phyloP scores from a whole-genome alignment of 2,797 vertebrate species.

The Takifugu ocellatus region DNA sequence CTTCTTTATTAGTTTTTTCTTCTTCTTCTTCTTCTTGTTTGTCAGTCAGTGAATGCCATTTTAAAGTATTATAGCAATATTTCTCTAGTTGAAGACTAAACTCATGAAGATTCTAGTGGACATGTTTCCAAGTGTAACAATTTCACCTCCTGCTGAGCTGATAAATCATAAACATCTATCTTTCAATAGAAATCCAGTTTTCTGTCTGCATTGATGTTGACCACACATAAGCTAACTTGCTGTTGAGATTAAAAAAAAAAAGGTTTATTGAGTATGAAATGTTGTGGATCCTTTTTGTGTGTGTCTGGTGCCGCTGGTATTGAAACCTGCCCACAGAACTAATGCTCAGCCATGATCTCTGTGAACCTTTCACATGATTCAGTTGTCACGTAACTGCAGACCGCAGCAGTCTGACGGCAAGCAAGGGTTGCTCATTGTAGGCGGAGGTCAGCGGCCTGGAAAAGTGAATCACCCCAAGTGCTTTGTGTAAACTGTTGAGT shows the following conservation, averaged over 20 bases:
- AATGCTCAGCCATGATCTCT: conserved; percentile 7
- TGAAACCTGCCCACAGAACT: not conserved
- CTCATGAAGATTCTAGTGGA: conserved; percentile 76
- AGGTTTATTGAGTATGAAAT: conserved; percentile 72
- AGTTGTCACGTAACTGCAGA: conserved; percentile 27
- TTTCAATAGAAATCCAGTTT: conserved; percentile 75
- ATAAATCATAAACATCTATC: conserved; percentile 50
- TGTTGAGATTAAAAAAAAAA: conserved; percentile 80
- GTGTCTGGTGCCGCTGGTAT: not conserved
- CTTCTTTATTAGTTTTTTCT: conserved; percentile 63
- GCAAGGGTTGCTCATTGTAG: conserved; percentile 15
- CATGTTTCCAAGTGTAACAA: conserved; percentile 74
- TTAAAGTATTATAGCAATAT: conserved; percentile 98
- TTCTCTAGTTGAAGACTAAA: conserved; percentile 80
- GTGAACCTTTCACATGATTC: conserved; percentile 10
- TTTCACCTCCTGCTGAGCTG: conserved; percentile 75
- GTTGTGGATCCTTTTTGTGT: conserved; percentile 14
- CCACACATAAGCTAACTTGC: conserved; percentile 86
- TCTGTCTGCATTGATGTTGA: conserved; percentile 80
- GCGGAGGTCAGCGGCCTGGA: conserved; percentile 44
- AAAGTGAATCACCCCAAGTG: conserved; percentile 48
- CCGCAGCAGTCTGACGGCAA: conserved; percentile 24
- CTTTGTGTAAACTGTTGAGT: conserved; percentile 51
- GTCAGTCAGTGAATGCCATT: conserved; percentile 79
- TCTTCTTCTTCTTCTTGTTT: conserved; percentile 48